Percentiles rank a stretch among this genome's conserved stretches.
Evolutionary conservation across 2,113 vertebrate genomes (phyloP).

Genomic region (Eudyptes chrysolophus): DNA sequence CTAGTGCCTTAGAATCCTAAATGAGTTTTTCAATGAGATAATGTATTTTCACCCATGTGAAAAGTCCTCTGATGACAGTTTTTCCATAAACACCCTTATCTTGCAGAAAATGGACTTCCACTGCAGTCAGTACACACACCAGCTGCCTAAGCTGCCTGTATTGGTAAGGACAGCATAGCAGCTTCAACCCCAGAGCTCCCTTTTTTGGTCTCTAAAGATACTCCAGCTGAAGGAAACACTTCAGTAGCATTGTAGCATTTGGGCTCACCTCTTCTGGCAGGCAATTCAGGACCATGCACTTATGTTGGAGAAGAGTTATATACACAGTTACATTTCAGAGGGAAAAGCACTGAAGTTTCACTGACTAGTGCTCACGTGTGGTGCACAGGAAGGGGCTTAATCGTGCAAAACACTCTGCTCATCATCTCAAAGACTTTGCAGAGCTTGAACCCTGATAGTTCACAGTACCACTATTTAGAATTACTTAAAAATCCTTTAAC

Average conservation of each 20-base stretch:
- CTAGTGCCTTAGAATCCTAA: neutral
- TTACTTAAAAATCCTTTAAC: neutral
- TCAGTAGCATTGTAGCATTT: neutral
- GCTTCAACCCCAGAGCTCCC: neutral
- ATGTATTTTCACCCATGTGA: neutral
- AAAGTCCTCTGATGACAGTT: neutral
- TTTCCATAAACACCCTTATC: neutral
- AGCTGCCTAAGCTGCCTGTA: neutral
- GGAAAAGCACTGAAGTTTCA: neutral
- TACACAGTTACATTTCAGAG: neutral
- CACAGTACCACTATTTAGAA: neutral
- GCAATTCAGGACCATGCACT: fast-evolving
- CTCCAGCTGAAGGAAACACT: neutral
- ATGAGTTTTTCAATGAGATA: neutral
- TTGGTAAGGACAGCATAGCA: neutral
- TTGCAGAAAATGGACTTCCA: neutral
- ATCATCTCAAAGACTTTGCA: neutral
- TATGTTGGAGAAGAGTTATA: fast-evolving
- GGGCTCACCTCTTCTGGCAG: neutral
- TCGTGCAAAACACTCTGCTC: neutral
- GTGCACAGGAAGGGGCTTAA: neutral
- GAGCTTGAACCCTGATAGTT: neutral
- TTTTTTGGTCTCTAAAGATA: neutral
- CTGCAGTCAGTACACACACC: no score
- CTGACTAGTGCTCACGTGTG: neutral